Conservation (phyloP, 1,140 invertebrate genomes). For the Saccostrea cuccullata region DNA sequence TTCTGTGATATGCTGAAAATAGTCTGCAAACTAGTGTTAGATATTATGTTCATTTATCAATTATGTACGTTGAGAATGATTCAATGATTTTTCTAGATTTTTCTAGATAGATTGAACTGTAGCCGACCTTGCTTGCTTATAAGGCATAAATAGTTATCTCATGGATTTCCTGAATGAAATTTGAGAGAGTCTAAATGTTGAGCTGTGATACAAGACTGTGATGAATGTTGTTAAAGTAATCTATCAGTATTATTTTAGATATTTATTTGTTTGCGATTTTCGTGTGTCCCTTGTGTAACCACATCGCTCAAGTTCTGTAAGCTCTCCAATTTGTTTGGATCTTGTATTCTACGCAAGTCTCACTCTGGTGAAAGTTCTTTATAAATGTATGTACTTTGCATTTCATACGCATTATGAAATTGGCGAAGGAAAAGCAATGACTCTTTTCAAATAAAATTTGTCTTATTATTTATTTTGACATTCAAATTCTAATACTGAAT, state of each 20-base stretch:
- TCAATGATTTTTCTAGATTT: too few relatives aligned
- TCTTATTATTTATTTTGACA: background rate
- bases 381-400: too few relatives aligned
- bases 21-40: too few relatives aligned
- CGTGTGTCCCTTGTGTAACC: background rate
- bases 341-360: background rate
- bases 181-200: background rate
- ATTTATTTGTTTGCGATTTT: background rate
- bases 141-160: too few relatives aligned
- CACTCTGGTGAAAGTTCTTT: background rate
- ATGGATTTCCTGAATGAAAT: too few relatives aligned
- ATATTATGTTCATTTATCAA: too few relatives aligned
- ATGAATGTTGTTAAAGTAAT: background rate
- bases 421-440: background rate
- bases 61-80: too few relatives aligned
- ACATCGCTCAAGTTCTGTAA: background rate
- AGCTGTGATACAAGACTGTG: background rate
- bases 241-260: constrained; percentile 19
- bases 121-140: too few relatives aligned
- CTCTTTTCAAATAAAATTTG: background rate
- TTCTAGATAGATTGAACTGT: too few relatives aligned
- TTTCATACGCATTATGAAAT: background rate
- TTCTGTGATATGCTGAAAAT: too few relatives aligned
- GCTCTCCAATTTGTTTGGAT: background rate
- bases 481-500: background rate